These are phyloP conservation scores for Vireo altiloquus DNA, from an alignment of 2,113 vertebrate genomes.

Conservation along the genomic window DNA sequence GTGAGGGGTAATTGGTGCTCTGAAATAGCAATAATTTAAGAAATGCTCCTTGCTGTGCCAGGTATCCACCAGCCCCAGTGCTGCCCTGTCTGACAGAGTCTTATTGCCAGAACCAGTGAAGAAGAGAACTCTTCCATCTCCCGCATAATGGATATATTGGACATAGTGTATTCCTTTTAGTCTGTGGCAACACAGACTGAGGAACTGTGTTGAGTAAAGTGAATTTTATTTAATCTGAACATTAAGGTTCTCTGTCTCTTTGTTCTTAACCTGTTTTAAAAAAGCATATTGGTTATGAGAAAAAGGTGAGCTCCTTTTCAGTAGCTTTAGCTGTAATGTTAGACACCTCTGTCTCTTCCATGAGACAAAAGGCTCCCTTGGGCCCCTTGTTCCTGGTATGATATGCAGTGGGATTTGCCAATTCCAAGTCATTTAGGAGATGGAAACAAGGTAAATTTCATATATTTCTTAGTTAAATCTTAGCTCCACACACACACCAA, in stretches of 20 bases:
- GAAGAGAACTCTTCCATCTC: not conserved
- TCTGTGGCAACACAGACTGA: not conserved
- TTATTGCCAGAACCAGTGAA: not conserved
- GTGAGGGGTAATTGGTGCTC: not conserved
- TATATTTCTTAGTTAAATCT: not conserved
- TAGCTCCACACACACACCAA: fast-evolving
- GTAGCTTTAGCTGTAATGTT: not conserved
- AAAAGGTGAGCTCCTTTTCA: not conserved
- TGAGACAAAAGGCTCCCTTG: not conserved
- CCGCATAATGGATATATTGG: not conserved
- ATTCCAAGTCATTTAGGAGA: not conserved
- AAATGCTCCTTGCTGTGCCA: not conserved
- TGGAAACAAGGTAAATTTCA: not conserved
- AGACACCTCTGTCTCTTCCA: not conserved
- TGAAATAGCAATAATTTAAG: not conserved
- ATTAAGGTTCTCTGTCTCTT: not conserved
- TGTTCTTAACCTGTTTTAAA: not conserved
- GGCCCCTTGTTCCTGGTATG: not conserved
- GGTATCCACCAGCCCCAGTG: not conserved
- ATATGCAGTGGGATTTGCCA: not conserved
- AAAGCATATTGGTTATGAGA: not conserved
- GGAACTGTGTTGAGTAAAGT: not conserved
- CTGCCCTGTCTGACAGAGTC: not conserved
- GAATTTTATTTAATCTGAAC: not conserved
- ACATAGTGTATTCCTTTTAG: not conserved